A percentile compares a stretch with the other conserved stretches of the same genome.
These are phyloP conservation scores for Sander vitreus DNA, from an alignment of 2,113 vertebrate genomes.

Conservation along the genomic window DNA sequence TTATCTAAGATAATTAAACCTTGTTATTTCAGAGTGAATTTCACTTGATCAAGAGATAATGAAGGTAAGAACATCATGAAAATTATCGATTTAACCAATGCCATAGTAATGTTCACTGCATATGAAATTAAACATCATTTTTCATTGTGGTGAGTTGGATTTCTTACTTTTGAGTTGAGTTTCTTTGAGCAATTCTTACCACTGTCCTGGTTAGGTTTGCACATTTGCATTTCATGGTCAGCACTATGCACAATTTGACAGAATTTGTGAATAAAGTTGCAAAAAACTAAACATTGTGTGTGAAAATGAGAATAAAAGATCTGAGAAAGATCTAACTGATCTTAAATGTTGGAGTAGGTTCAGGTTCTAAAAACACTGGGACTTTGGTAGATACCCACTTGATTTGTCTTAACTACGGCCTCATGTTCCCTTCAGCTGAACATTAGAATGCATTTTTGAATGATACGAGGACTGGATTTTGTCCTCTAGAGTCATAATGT, in stretches of 20 bases:
- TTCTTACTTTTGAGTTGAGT: neutral
- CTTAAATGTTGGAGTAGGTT: no score
- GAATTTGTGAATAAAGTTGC: neutral
- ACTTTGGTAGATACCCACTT: neutral
- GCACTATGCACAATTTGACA: conserved; percentile 24
- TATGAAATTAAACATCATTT: neutral
- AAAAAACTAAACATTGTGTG: neutral
- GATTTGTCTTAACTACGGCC: neutral
- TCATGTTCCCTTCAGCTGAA: neutral
- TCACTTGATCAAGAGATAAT: neutral
- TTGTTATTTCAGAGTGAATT: neutral
- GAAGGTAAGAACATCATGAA: neutral
- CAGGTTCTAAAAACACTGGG: no score
- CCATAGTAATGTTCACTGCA: neutral
- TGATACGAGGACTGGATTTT: neutral
- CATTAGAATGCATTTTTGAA: neutral
- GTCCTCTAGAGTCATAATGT: neutral
- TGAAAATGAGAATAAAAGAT: neutral
- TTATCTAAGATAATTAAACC: neutral
- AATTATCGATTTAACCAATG: neutral
- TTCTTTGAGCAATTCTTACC: no score
- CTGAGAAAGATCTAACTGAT: neutral
- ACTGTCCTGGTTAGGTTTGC: neutral
- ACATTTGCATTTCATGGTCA: conserved; percentile 33
- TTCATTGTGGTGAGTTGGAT: neutral